These are phyloP conservation scores for Blastobasis lacticolella DNA, from an alignment of 2,888 invertebrate species.

Conservation along the genomic window DNA sequence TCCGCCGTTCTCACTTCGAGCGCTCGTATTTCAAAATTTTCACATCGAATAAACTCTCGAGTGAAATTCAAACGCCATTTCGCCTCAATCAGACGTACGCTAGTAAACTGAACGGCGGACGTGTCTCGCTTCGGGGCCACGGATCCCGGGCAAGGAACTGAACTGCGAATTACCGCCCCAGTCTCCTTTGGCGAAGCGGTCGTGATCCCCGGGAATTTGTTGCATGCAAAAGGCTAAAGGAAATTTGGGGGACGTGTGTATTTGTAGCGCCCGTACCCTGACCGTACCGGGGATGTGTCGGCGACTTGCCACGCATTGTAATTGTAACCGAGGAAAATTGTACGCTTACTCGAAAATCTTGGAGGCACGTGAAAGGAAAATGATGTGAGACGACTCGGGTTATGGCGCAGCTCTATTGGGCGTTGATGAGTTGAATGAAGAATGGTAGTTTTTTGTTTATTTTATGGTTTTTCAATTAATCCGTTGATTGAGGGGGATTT, in stretches of 20 bases:
- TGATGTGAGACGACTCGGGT: no score
- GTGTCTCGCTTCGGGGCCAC: constrained; percentile 30
- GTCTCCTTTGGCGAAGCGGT: background rate
- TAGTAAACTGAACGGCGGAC: constrained; percentile 30
- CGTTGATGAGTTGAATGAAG: no score
- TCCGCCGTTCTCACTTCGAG: no score
- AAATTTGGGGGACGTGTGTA: background rate
- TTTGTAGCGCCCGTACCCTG: no score
- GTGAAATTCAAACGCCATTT: constrained; percentile 3
- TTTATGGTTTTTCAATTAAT: no score
- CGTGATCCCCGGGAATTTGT: background rate
- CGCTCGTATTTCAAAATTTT: background rate
- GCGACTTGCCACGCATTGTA: no score
- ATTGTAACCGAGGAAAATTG: background rate
- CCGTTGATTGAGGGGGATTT: no score
- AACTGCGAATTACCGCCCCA: constrained; percentile 11
- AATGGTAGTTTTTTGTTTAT: no score
- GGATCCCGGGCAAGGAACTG: constrained; percentile 11
- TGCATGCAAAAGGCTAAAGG: background rate
- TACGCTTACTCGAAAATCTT: no score
- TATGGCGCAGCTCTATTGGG: no score
- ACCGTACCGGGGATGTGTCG: no score
- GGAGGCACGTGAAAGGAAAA: no score
- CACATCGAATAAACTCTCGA: background rate
- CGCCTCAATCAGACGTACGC: constrained; percentile 31